A percentile compares a stretch with the other conserved stretches of the same genome.
Conservation (phyloP, 1,140 invertebrate genomes). For the Fopius arisanus region DNA sequence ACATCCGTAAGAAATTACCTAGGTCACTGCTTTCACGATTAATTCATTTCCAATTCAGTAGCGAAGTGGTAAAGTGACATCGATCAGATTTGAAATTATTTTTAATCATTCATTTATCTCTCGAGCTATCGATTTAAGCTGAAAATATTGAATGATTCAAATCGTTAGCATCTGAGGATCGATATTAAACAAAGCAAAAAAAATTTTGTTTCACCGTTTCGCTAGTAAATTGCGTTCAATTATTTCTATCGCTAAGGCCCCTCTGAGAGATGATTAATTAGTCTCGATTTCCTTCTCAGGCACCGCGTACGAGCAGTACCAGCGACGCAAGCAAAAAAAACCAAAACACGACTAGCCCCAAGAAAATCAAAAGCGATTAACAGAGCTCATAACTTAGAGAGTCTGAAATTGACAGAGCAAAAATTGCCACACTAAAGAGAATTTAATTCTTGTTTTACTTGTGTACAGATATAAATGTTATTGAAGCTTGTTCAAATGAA, state of each 20-base stretch:
- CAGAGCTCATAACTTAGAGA: background rate
- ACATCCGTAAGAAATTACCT: conserved; percentile 26
- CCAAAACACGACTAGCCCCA: background rate
- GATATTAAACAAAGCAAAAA: too few relatives aligned
- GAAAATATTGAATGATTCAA: too few relatives aligned
- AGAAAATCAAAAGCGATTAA: background rate
- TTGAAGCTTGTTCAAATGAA: background rate
- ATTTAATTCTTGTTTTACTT: background rate
- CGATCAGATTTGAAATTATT: too few relatives aligned
- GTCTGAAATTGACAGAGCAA: background rate
- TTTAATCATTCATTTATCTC: background rate
- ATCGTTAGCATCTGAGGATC: too few relatives aligned
- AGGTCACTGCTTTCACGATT: conserved; percentile 19
- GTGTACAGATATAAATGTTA: conserved; percentile 7
- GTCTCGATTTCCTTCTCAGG: background rate
- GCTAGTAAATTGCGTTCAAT: conserved; percentile 5
- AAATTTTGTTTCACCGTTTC: too few relatives aligned
- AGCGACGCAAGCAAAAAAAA: conserved; percentile 7
- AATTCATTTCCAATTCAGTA: background rate
- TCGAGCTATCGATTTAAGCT: background rate
- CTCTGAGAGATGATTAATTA: background rate
- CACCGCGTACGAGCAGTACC: conserved; percentile 3
- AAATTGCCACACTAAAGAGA: background rate
- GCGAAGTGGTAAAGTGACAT: too few relatives aligned
- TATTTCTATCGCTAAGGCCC: background rate